Conservation (phyloP, 2,113 vertebrate genomes). For the Sorex fumeus region DNA sequence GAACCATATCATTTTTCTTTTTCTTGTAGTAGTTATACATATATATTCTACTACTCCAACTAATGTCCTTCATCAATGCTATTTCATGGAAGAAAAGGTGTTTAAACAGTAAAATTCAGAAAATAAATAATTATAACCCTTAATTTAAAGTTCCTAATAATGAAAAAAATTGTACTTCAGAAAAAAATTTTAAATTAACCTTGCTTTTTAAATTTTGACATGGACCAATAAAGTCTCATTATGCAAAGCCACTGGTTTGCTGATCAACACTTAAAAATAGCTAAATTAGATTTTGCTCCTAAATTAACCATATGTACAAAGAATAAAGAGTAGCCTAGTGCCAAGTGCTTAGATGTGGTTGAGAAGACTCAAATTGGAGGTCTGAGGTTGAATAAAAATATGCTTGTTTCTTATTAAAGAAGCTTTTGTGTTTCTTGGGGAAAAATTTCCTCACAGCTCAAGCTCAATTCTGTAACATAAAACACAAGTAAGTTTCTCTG, state of each 20-base stretch:
- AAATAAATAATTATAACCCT: neutral
- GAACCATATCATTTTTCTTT: too few relatives aligned
- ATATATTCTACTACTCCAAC: neutral
- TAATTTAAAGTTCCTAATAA: neutral
- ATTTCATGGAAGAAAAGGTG: neutral
- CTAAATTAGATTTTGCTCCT: constrained; percentile 42
- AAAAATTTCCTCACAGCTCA: neutral
- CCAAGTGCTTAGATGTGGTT: constrained; percentile 48
- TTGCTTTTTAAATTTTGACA: constrained; percentile 12
- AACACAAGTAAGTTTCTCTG: neutral
- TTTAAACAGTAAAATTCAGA: neutral
- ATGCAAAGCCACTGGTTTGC: constrained; percentile 12
- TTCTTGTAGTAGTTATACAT: too few relatives aligned
- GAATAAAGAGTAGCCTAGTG: neutral
- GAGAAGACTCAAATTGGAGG: constrained; percentile 26
- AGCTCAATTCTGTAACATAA: neutral
- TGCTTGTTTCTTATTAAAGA: neutral
- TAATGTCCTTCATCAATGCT: neutral
- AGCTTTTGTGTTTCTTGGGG: neutral
- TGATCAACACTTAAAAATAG: constrained; percentile 57
- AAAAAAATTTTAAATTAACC: neutral
- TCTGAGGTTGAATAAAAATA: neutral
- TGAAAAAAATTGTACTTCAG: neutral
- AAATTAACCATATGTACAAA: constrained; percentile 16
- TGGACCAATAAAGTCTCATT: constrained; percentile 20